A percentile compares a stretch with the other conserved stretches of the same genome.
Evolutionary conservation across 2,797 vertebrate genomes (phyloP).

Genomic region (Takifugu ocellatus): DNA sequence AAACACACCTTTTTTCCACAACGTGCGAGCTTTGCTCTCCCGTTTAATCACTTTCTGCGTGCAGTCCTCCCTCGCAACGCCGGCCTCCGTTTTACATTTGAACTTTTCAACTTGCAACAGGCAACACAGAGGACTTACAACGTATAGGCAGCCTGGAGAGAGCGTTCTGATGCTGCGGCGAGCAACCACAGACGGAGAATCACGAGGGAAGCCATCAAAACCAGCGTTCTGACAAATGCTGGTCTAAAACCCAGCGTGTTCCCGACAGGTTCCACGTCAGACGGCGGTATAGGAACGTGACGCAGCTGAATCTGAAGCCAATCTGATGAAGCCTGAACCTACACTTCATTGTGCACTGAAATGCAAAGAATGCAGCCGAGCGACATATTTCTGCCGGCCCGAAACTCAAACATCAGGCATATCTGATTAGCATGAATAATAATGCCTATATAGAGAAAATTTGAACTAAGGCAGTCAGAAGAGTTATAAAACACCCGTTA

Average conservation of each 20-base stretch:
- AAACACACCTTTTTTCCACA: constrained; percentile 37
- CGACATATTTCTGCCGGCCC: constrained; percentile 4
- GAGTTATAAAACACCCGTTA: too few species aligned
- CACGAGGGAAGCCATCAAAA: neutral
- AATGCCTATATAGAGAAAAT: neutral
- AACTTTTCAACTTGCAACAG: constrained; percentile 69
- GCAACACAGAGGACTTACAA: constrained; percentile 39
- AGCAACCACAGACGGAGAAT: constrained; percentile 19
- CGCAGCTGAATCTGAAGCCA: too few species aligned
- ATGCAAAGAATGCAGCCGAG: neutral
- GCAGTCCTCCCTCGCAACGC: constrained; percentile 40
- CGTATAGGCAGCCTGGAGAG: constrained; percentile 23
- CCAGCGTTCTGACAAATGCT: too few species aligned
- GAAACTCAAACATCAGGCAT: constrained; percentile 6
- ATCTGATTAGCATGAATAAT: neutral
- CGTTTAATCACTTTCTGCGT: constrained; percentile 46
- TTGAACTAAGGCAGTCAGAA: neutral
- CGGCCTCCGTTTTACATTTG: constrained; percentile 60
- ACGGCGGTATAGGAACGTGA: too few species aligned
- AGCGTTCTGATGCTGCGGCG: neutral
- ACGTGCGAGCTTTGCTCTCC: constrained; percentile 33
- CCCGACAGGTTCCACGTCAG: too few species aligned
- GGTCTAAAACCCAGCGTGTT: too few species aligned
- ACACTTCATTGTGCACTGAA: neutral
- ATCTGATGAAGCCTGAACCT: neutral